These are phyloP conservation scores for Cassiopea andromeda DNA, from an alignment of 30 jellyfish, hydroid and myxozoan species.

Conservation along the genomic window DNA sequence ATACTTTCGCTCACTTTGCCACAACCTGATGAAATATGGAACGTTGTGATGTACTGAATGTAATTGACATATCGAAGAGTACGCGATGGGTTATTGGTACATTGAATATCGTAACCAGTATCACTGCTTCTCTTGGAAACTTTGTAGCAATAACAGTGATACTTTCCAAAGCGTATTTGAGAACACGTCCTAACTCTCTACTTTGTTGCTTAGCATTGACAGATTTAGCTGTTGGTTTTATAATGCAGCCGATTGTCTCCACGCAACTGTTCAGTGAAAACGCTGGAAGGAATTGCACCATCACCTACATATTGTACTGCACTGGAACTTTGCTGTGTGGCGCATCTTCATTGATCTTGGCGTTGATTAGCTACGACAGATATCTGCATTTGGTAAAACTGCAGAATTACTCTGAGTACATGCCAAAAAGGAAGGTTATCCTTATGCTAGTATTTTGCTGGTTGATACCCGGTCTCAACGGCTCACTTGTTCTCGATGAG, in stretches of 20 bases:
- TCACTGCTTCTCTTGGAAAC: slow-evolving; percentile 15
- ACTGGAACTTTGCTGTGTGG: slow-evolving; percentile 24
- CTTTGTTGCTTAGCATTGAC: slow-evolving; percentile 20
- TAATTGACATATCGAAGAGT: background rate
- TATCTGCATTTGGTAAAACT: slow-evolving; percentile 26
- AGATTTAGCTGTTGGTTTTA: slow-evolving; percentile 34
- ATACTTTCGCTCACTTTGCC: background rate
- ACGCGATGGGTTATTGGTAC: background rate
- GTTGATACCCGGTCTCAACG: background rate
- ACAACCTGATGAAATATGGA: background rate
- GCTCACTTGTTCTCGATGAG: background rate
- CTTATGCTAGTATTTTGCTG: background rate
- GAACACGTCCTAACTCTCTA: slow-evolving; percentile 18
- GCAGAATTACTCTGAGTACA: slow-evolving; percentile 1
- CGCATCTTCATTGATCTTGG: slow-evolving; percentile 30
- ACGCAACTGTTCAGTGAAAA: slow-evolving; percentile 8
- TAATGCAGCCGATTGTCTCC: slow-evolving; percentile 24
- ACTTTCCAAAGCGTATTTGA: background rate
- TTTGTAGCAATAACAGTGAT: background rate
- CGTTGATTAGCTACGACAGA: slow-evolving; percentile 44
- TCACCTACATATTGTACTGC: background rate
- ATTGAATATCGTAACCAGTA: slow-evolving; percentile 3
- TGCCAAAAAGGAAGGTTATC: slow-evolving; percentile 11
- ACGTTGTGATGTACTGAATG: background rate
- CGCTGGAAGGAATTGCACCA: slow-evolving; percentile 7